Base-by-base conservation (phyloP, 1,140 invertebrate species). In the Lucilia sericata region DNA sequence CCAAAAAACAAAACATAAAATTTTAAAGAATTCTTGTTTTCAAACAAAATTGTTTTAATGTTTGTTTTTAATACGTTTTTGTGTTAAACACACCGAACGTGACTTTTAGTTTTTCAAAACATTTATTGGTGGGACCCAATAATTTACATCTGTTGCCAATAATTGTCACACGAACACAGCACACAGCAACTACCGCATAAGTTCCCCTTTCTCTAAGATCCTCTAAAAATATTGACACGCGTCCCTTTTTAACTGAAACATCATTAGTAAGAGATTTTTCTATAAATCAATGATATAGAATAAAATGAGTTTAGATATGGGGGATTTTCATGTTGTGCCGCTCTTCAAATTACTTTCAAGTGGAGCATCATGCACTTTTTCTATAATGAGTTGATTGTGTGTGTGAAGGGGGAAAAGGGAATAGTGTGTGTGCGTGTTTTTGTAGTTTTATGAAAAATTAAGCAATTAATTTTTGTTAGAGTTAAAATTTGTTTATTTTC, bases 81-180 rank as follows among this genome's bases (percentile, higher is more conserved):
- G 34, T 30, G 34, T 30, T n/a, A 65, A 74, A 74, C 17, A 74
- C 70, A 74, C 25, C 55, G 74, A 42, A 76, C 74, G 74, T 76
- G 74, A 76, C 34, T 76, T 76, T 76, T 76, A 76, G 74, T 30
- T 76, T 76, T 76, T 42, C 25, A 42, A 76, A 76, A 76, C 74
- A 76, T 76, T 76, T 42, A 76, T 30, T 36, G 74, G 74, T 76
- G 74, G 25, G 34, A 34, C 74, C 42, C 74, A 76, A 76, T 76
- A 76, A 76, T 76, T 76, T 76, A 76, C 74, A 76, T 76, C 74
- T 76, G 74, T 76, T 76, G 74, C 74, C 74, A 76, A 36, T 76
- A 42, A 42, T 34, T 13, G 74, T 9, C 34, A 42, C 17, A 36
- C 13, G 30, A 10, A 34, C 65, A 30, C 25, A 65, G 36, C 74